These are phyloP conservation scores for Ammospiza caudacuta DNA, from an alignment of 2,113 vertebrate genomes.

Conservation along the genomic window DNA sequence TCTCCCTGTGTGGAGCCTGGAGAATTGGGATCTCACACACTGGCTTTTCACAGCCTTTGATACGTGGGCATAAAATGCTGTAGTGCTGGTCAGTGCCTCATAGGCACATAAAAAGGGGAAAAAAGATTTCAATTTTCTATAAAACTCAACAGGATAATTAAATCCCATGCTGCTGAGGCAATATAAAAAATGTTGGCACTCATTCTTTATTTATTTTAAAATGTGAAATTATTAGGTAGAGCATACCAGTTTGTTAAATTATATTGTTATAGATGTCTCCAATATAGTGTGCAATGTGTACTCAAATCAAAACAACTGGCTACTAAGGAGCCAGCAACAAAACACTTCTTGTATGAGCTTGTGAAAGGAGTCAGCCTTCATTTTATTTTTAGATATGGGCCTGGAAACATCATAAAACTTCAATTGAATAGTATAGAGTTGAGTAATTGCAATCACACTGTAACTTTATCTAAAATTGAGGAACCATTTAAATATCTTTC, in stretches of 20 bases:
- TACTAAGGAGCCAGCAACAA: not conserved
- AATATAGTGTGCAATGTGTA: not conserved
- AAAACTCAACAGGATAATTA: not conserved
- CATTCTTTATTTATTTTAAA: not conserved
- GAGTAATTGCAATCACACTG: not conserved
- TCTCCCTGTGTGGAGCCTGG: not conserved
- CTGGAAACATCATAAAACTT: not conserved
- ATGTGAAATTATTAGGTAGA: not conserved
- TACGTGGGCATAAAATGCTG: not conserved
- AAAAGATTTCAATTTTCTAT: not conserved
- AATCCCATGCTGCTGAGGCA: not conserved
- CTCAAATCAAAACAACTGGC: not conserved
- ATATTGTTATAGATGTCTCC: not conserved
- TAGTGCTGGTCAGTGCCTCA: not conserved
- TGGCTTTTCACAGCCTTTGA: not conserved
- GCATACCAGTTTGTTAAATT: not conserved
- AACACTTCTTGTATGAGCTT: not conserved
- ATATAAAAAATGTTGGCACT: not conserved
- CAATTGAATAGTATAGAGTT: not conserved
- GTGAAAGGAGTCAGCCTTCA: not conserved
- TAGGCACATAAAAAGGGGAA: not conserved
- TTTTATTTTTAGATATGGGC: conserved; percentile 4
- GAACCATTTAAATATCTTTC: not conserved
- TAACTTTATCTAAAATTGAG: conserved; percentile 21
- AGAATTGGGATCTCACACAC: not conserved